Conservation (phyloP, 2,888 invertebrate genomes). For the Zygothrica quintamaculata region DNA sequence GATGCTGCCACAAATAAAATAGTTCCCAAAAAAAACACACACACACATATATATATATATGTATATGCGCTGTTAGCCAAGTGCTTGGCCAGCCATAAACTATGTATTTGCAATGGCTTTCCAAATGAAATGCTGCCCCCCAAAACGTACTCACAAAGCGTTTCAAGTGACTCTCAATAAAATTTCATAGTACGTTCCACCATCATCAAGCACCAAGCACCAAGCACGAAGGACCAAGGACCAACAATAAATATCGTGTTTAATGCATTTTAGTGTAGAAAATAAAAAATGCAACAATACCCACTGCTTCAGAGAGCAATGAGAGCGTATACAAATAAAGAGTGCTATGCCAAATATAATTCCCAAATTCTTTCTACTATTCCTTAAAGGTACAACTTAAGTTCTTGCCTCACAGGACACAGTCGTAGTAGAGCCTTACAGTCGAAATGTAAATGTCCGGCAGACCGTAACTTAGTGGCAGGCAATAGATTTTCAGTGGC, state of each 20-base stretch:
- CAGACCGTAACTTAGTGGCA: slow-evolving; percentile 82
- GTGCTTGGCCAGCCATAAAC: slow-evolving; percentile 15
- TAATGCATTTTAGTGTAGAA: slow-evolving; percentile 77
- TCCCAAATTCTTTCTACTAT: slow-evolving; percentile 15
- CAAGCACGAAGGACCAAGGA: slow-evolving; percentile 58
- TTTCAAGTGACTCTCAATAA: slow-evolving; percentile 38
- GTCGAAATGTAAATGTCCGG: slow-evolving; percentile 79
- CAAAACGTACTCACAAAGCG: slow-evolving; percentile 3
- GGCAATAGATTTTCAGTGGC: slow-evolving; percentile 72
- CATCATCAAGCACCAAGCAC: neutral
- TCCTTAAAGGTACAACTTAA: slow-evolving; percentile 14
- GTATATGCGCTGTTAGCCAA: too few relatives aligned
- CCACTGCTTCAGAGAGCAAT: too few relatives aligned
- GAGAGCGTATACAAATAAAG: too few relatives aligned
- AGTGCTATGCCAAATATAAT: slow-evolving; percentile 42
- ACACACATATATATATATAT: too few relatives aligned
- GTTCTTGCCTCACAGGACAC: too few relatives aligned
- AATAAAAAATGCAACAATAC: slow-evolving; percentile 49
- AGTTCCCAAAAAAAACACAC: neutral
- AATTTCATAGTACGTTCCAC: neutral
- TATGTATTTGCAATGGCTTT: slow-evolving; percentile 25
- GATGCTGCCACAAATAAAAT: slow-evolving; percentile 34
- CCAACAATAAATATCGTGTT: slow-evolving; percentile 77
- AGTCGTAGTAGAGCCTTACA: too few relatives aligned
- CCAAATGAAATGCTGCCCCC: slow-evolving; percentile 4